Conservation (phyloP, 2,113 vertebrate species). For the Sylvia atricapilla region DNA sequence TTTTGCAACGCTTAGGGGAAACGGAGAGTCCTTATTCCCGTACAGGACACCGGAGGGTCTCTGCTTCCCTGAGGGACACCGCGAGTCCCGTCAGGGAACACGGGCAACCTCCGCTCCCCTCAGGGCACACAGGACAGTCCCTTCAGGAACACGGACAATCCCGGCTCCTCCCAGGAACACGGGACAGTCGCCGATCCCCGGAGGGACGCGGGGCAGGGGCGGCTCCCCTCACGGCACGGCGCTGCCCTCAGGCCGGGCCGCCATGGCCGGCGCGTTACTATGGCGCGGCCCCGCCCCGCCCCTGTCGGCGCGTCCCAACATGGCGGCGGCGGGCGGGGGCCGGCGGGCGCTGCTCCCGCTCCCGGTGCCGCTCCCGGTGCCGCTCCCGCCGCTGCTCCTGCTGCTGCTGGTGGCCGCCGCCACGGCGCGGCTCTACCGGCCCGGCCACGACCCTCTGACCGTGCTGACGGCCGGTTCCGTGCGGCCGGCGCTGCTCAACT, state of each 20-base stretch:
- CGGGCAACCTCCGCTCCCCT: background rate
- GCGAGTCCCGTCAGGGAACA: background rate
- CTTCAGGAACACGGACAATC: background rate
- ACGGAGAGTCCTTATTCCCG: background rate
- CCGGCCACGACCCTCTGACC: conserved; percentile 79
- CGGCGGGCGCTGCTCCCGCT: background rate
- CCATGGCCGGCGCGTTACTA: background rate
- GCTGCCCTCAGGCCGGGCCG: background rate
- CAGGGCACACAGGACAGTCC: background rate
- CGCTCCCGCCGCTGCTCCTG: background rate
- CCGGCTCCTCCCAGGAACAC: background rate
- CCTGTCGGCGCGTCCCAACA: background rate
- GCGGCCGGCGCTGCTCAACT: conserved; percentile 76
- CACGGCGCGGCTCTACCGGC: conserved; percentile 77
- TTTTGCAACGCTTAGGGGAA: background rate
- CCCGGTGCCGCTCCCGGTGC: background rate
- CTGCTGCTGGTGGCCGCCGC: conserved; percentile 19
- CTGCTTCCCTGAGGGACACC: background rate
- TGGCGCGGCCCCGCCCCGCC: background rate
- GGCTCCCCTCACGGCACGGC: accelerated
- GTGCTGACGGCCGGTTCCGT: conserved; percentile 79
- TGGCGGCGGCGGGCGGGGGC: background rate
- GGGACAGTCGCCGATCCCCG: accelerated
- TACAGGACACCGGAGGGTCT: too few species aligned
- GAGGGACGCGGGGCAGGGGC: too few species aligned